Base-by-base conservation (phyloP, 2,797 vertebrate species). In the Furcifer pardalis region DNA sequence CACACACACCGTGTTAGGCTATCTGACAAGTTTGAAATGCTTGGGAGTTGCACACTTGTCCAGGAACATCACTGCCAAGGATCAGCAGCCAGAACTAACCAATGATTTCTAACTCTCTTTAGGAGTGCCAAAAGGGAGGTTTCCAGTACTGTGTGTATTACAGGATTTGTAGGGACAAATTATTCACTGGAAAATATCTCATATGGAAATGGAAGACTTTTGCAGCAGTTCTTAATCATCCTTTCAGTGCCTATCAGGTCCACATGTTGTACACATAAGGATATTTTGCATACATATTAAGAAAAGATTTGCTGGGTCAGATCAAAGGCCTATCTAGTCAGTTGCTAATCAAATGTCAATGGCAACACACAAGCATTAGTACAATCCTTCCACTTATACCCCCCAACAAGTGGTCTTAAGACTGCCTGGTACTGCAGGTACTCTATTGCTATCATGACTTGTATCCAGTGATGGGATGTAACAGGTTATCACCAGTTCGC, bases 121-220 rank as follows among this genome's bases (percentile, higher is more conserved):
- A 19, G 27, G 4, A 40, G 40, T 73, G 83, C 77, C 77, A 79
- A 74, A 84, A 49, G 59, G 56, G 68, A 84, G 76, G 56, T 46
- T 83, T 78, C 76, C 42, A 59, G 35, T 69, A 59, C 32, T 30
- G 56, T 56, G 44, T 46, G 37, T 10, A 27, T 74, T 35, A 21
- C n/a, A 65, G 56, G 59, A 82, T 46, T 68, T 30, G 30, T 3
- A 44, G 21, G 19, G 23, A 32, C 30, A 73, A 44, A 60, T 71
- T 78, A 77, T 23, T 71, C n/a, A 44, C 65, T 84, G 75, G 75
- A 77, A 84, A 77, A 52, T 56, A 37, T 44, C 37, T 60, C 49
- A 21, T 77, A 60, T 35, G 35, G 75, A 30, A 60, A 25, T 32
- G 52, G 52, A 60, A 7, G n/a, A 25, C 7, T 62, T 66, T 71